Percentiles rank a stretch among this genome's conserved stretches.
phyloP scores from a whole-genome alignment of 2,797 vertebrate genomes.

The Chlorospingus semifuscus region DNA sequence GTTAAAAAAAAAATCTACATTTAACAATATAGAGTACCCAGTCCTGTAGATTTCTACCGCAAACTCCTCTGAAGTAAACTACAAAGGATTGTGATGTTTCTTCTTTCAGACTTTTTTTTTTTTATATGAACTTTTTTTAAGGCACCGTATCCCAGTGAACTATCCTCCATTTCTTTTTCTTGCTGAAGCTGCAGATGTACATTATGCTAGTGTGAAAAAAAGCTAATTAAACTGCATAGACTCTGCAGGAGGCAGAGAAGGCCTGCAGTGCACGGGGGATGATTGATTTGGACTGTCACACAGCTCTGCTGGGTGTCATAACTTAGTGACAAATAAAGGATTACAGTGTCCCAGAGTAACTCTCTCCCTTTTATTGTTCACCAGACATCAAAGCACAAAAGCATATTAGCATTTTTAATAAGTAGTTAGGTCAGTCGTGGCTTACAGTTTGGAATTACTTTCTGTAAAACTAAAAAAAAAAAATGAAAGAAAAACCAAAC shows the following conservation, averaged over 20 bases:
- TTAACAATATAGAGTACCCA: conserved; percentile 48
- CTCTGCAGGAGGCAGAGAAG: conserved; percentile 80
- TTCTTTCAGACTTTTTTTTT: conserved; percentile 64
- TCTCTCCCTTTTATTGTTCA: conserved; percentile 83
- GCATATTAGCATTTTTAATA: conserved; percentile 93
- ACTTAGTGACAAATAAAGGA: conserved; percentile 89
- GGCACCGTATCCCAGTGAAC: conserved; percentile 64
- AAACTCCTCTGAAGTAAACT: conserved; percentile 70
- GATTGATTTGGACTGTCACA: conserved; percentile 93
- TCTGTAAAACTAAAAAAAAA: conserved; percentile 30
- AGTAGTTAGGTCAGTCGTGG: conserved; percentile 78
- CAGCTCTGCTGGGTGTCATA: conserved; percentile 88
- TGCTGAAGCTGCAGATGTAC: conserved; percentile 79
- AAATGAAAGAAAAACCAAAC: conserved; percentile 6
- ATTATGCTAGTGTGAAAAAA: conserved; percentile 75
- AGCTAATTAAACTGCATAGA: conserved; percentile 88
- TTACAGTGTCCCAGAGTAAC: conserved; percentile 86
- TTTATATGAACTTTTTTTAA: conserved; percentile 70
- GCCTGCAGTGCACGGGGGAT: conserved; percentile 78
- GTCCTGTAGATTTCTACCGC: conserved; percentile 54
- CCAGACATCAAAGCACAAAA: conserved; percentile 89
- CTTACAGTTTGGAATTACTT: conserved; percentile 73
- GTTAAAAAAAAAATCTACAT: conserved; percentile 58
- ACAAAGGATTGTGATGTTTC: conserved; percentile 76
- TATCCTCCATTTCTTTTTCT: conserved; percentile 71